These are phyloP conservation scores for Upupa epops DNA, from an alignment of 2,113 vertebrate genomes.

Conservation along the genomic window DNA sequence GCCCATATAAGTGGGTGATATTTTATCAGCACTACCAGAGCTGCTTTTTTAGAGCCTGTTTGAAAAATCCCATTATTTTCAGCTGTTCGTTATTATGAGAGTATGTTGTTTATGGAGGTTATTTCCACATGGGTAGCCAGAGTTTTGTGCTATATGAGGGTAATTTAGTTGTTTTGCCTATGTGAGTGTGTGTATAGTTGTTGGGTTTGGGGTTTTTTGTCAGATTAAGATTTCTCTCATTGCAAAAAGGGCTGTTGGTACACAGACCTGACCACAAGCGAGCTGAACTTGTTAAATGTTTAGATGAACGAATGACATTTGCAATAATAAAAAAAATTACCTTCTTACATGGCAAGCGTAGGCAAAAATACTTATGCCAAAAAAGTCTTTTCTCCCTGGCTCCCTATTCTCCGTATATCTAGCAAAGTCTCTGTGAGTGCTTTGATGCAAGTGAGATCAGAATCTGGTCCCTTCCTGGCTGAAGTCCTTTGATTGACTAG, in stretches of 20 bases:
- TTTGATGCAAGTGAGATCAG: background rate
- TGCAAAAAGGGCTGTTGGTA: background rate
- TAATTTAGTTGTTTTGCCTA: background rate
- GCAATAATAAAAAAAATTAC: background rate
- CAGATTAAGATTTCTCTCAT: background rate
- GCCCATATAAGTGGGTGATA: background rate
- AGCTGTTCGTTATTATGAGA: background rate
- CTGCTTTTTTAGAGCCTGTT: background rate
- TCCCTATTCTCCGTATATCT: background rate
- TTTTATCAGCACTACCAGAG: background rate
- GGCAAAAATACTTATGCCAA: background rate
- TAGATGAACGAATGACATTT: background rate
- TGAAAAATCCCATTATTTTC: background rate
- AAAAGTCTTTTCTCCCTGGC: background rate
- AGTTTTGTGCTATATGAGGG: background rate
- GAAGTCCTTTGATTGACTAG: conserved; percentile 13
- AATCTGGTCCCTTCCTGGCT: background rate
- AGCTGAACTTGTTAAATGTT: conserved; percentile 10
- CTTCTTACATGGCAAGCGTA: background rate
- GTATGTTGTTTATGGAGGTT: background rate
- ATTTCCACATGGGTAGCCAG: background rate
- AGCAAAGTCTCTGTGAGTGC: background rate
- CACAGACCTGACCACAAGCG: background rate
- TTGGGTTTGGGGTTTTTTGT: background rate
- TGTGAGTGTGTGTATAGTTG: background rate